Base-by-base conservation (phyloP, 2,888 invertebrate genomes). In the Polydrusus cervinus region DNA sequence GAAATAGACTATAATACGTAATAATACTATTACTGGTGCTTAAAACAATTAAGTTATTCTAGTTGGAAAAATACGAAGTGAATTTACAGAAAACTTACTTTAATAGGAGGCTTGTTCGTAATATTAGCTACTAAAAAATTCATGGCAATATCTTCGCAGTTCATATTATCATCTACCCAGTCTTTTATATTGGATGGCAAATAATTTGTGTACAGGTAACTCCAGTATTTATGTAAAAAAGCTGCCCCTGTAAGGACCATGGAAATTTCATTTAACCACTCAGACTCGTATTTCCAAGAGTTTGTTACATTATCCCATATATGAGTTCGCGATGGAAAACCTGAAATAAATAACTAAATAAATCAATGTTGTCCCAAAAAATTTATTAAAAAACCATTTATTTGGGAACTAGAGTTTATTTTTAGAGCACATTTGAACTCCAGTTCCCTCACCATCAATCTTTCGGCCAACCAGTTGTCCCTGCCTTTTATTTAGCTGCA, bases 111-210 rank as follows among this genome's bases (percentile, higher is more conserved):
- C 88, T 97, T 97, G 81, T 95, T 94, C 0, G 98, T 98, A 16
- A 95, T 88, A 86, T 98, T 97, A 1, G 97, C 94, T 38, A 98
- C 95, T 5, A 98, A 91, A 88, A 98, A 98, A 88, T 98, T 98
- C 97, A 98, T 98, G 0, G 98, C 98, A 81, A 98, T 97, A 85
- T 98, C 98, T 87, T 98, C 98, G 85, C 98, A 98, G 87, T 98
- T 98, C 95, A 98, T 97, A 84, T 95, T 94, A 14, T 95, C 93
- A 86, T 98, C 98, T 0, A 98, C 97, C 95, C 96, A 97, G 69
- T 92, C 89, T 75, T 94, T 93, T 53, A 98, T 93, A 81, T 93
- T 92, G 0, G 91, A 90, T 0, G 97, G 97, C 94, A 98, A 93
- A 53, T 92, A 91, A 81, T 94, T 92, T 18, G 97, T 97, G 86